Evolutionary conservation across 64 coral and sea anemone species (phyloP).

Genomic region (Dendronephthya gigantea): DNA sequence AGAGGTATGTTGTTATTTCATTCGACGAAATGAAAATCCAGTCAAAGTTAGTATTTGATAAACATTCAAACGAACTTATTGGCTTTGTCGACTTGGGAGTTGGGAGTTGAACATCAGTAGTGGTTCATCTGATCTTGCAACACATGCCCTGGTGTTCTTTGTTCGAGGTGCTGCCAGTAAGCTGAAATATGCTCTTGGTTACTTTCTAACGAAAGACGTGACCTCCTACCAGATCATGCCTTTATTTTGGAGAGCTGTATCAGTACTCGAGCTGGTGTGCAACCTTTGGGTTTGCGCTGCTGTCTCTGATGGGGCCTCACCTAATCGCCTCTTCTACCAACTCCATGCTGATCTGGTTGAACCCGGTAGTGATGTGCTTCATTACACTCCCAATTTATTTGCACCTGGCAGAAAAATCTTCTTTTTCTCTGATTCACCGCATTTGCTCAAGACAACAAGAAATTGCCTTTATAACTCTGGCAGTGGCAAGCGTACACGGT

Average conservation of each 20-base stretch:
- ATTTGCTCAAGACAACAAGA: not conserved
- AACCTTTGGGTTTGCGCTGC: constrained; percentile 30
- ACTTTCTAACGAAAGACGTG: constrained; percentile 17
- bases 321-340: too few species aligned
- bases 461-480: constrained; percentile 4
- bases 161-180: constrained; percentile 21
- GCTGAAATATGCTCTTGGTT: constrained; percentile 29
- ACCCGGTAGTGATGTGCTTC: constrained; percentile 24
- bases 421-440: constrained; percentile 10
- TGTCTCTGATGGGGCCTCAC: constrained; percentile 27
- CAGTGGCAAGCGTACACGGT: not conserved
- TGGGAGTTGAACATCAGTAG: constrained; percentile 11
- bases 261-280: constrained; percentile 28
- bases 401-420: not conserved
- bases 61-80: constrained; percentile 25
- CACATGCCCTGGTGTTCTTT: constrained; percentile 33
- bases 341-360: constrained; percentile 33
- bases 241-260: constrained; percentile 28
- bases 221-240: constrained; percentile 33
- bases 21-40: too few species aligned
- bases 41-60: constrained; percentile 43
- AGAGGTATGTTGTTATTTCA: constrained; percentile 44
- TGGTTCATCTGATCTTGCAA: constrained; percentile 32
- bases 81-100: constrained; percentile 39
- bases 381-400: constrained; percentile 11